Conservation (phyloP, 2,113 vertebrate species). For the Oreochromis tanganicae region DNA sequence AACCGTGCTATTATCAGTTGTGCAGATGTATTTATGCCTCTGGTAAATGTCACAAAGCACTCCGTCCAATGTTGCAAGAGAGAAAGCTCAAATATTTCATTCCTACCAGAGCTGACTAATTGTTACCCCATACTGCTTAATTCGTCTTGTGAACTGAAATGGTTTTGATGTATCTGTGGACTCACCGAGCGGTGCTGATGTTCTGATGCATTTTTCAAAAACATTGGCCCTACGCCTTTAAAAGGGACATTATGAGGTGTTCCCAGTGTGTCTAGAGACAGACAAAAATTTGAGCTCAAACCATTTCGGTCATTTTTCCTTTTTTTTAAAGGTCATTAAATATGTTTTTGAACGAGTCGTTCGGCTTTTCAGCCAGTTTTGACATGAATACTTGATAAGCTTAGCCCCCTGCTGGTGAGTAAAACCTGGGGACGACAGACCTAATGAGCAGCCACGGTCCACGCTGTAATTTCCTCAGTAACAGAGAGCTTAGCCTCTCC, state of each 20-base stretch:
- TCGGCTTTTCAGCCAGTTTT: neutral
- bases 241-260: neutral
- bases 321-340: neutral
- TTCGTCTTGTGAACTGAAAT: neutral
- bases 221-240: neutral
- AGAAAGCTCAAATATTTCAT: neutral
- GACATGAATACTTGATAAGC: neutral
- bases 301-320: neutral
- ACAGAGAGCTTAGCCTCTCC: neutral
- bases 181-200: neutral
- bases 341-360: neutral
- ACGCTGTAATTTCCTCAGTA: neutral
- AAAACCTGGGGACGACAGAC: neutral
- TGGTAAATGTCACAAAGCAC: neutral
- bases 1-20: neutral
- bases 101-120: neutral
- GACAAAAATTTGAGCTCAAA: neutral
- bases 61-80: neutral
- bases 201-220: neutral
- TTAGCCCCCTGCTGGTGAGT: neutral
- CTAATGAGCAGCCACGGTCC: neutral
- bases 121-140: neutral
- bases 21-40: neutral
- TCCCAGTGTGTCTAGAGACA: neutral
- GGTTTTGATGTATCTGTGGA: constrained; percentile 1